phyloP scores from a whole-genome alignment of 2,797 vertebrate genomes.

The Spheniscus humboldti region DNA sequence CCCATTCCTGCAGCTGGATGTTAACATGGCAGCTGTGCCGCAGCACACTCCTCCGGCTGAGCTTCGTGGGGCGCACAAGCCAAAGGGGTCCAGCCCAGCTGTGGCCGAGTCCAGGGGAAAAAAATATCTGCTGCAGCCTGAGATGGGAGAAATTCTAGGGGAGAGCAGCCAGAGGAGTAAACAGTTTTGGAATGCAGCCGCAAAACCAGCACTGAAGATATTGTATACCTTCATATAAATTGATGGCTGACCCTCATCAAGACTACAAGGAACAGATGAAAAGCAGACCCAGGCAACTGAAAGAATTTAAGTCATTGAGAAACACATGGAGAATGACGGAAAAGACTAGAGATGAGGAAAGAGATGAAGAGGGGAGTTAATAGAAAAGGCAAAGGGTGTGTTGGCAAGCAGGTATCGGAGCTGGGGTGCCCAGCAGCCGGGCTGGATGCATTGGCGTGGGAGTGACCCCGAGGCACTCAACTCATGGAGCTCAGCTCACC shows the following conservation, averaged over 20 bases:
- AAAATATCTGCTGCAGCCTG: neutral
- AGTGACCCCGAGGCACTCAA: neutral
- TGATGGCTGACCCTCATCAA: neutral
- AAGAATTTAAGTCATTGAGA: neutral
- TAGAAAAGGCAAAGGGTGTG: neutral
- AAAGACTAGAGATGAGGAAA: neutral
- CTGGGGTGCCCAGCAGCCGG: neutral
- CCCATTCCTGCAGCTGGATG: neutral
- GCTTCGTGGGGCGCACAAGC: neutral
- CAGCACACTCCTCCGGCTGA: rapidly evolving
- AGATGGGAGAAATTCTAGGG: neutral
- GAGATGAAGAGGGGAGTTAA: neutral
- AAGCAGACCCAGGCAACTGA: neutral
- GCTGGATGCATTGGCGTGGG: neutral
- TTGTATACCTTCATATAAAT: neutral
- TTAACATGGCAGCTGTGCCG: rapidly evolving
- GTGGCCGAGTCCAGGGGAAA: neutral
- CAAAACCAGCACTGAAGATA: neutral
- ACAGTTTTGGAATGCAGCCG: neutral
- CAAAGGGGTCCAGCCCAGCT: neutral
- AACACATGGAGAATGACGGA: neutral
- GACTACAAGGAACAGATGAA: neutral
- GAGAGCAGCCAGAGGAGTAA: neutral
- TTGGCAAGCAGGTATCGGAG: neutral
- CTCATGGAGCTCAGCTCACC: neutral